Evolutionary conservation across 2,888 invertebrate genomes (phyloP), one percentile per base, ranked within the genome.

Genomic region (Zaprionus lineosus): DNA sequence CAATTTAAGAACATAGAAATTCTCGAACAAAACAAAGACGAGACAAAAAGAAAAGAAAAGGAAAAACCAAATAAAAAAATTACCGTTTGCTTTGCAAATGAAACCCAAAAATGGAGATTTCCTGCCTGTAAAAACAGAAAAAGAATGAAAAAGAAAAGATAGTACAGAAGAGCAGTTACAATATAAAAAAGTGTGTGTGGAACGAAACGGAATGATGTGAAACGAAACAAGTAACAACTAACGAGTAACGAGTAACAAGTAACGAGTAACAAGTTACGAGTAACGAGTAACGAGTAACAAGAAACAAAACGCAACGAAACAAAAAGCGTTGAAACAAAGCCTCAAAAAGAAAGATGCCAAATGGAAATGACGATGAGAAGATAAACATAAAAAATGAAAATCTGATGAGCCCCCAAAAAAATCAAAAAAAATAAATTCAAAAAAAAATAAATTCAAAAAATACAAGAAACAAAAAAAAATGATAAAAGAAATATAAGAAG

Each of bases 61-160:
- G 58, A 58, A 50, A 52, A 34, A 58, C 40, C 63, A 51, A 57
- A 64, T 59, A 26, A 72, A 61, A 79, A 86, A 83, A 74, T 88
- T 88, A 88, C 88, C 88, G 88, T 88, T 88, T 82, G 88, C 81
- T 84, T 88, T 88, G 88, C 88, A 88, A 88, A 87, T 88, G 78
- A 88, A 88, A 83, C 88, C 88, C 88, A 88, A 88, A 88, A 88
- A 88, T 81, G 88, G 88, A 77, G 88, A 88, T 88, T 88, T 88
- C 88, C 88, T 88, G 88, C 88, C 88, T 88, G 88, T 67, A 87
- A 88, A 39, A 88, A 85, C 86, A 85, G 74, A 86, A 84, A 59
- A 71, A 74, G 74, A 73, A 75, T 63, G 71, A 71, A 66, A 81
- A 69, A 66, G 84, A 58, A 79, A 83, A 83, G 71, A 81, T 47